phyloP scores from a whole-genome alignment of 2,113 vertebrate genomes.

The Sylvia atricapilla region DNA sequence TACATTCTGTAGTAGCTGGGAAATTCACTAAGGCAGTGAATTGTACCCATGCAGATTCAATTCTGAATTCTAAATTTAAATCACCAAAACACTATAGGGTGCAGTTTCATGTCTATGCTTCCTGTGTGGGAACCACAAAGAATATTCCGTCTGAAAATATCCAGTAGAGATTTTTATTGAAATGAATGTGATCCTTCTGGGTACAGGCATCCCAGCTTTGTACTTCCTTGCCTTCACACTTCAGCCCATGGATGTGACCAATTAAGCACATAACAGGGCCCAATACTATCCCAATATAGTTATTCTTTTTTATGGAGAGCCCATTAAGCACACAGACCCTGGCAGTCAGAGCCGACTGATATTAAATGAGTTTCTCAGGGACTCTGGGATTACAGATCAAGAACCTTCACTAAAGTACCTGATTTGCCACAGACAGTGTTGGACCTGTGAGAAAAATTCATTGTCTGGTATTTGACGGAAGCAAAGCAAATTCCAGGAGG shows the following conservation, averaged over 20 bases:
- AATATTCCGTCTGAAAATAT: background rate
- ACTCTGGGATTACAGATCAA: background rate
- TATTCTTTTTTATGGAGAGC: background rate
- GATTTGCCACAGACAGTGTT: background rate
- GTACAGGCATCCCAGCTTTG: background rate
- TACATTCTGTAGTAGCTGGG: background rate
- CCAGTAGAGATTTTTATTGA: background rate
- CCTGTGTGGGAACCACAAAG: background rate
- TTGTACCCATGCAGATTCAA: background rate
- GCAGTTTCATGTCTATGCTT: background rate
- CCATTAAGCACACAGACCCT: background rate
- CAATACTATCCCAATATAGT: background rate
- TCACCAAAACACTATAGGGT: background rate
- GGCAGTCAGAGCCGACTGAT: background rate
- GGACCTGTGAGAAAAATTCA: background rate
- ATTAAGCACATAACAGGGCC: background rate
- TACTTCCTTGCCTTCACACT: background rate
- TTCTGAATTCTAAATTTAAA: background rate
- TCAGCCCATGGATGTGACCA: background rate
- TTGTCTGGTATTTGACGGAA: background rate
- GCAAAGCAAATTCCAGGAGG: background rate
- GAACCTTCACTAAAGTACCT: background rate
- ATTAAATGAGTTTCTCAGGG: slow-evolving; percentile 10
- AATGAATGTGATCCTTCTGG: background rate
- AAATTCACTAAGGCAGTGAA: background rate